Evolutionary conservation across 2,888 invertebrate genomes (phyloP), one percentile per base, ranked within the genome.

Genomic region (Calliphora vomitoria): DNA sequence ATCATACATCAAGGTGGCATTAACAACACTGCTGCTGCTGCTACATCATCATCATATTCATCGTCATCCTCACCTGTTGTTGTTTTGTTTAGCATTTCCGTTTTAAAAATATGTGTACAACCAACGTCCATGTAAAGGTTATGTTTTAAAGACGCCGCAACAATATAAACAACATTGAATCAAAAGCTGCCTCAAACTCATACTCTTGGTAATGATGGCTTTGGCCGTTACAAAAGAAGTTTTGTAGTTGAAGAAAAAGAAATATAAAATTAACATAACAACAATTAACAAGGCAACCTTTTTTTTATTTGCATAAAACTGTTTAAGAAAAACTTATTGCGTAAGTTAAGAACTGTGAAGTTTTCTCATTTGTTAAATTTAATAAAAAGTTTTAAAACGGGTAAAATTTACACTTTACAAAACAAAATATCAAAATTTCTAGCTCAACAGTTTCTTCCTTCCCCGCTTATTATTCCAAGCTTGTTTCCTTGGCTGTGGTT

Each of bases 51-150:
- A 55, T 18, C 55, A 20, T 50, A 15, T 1, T 55, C 10, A 13
- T 18, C 20, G 20, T 5, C 68, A 13, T 69, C 68, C 8, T 50
- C 11, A 15, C 15, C 55, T 20, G 4, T 60, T 38, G 15, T 38
- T 35, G 20, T 13, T 58, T 69, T 66, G 58, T 35, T 47, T 62
- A 72, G 53, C 87, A 87, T 79, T 87, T 87, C 87, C 87, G 87
- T 84, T 87, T 85, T 74, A 66, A 20, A 72, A 25, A 25, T 25
- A 25, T 25, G 64, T 47, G 64, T 47, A 68, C 74, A 82, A 25
- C 18, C 31, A 74, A 79, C 84, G 84, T 87, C 82, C 87, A 87
- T 87, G 87, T 85, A 85, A 87, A 87, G 87, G 87, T 87, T 87
- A 87, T 78, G 84, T 87, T 87, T 68, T 53, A 50, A 78, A 80